Evolutionary conservation across 1,140 invertebrate genomes (phyloP), one percentile per base, ranked within the genome.

Genomic region (Drosophila burlai): DNA sequence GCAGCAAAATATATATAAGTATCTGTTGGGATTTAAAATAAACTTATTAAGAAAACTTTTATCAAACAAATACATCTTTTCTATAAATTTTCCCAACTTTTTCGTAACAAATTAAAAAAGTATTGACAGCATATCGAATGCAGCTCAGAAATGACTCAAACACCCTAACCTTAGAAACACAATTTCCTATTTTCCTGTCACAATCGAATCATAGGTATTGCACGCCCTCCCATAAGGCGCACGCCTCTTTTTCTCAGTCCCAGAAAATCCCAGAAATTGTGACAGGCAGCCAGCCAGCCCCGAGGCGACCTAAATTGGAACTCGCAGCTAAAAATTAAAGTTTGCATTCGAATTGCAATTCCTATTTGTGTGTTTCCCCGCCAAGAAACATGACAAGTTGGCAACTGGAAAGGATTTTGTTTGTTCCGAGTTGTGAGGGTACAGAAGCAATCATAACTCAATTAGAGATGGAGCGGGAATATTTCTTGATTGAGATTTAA

Each of bases 331-430:
- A 76, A 80, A 84, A 85, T 81, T 81, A 66, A 77, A 76, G 50
- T 78, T 85, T 79, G 79, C 83, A 79, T 86, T 86, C 80, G 78
- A 86, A 80, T 86, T 76, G 83, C 79, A 47, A 86, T 86, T 86
- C 79, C 71, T 63, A 86, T 86, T 86, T 86, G 76, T 86, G 79
- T 73, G 79, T 73, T 86, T 82, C 79, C 65, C 79, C 62, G 83
- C 67, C 74, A 31, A 59, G 38, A n/a, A 50, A 38, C 66, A 59
- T 60, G 58, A 62, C 40, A 54, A 31, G 42, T 73, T 67, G 66
- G 65, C 69, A 73, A 21, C 64, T 52, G 29, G 24, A 68, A 47
- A 68, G 49, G 63, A 54, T 47, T 38, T 69, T 46, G 63, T 38
- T 69, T 46, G 9, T 18, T 45, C 42, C 55, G 9, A 76, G 45